Conservation (phyloP, 2,113 vertebrate species). For the Myotis brandtii region DNA sequence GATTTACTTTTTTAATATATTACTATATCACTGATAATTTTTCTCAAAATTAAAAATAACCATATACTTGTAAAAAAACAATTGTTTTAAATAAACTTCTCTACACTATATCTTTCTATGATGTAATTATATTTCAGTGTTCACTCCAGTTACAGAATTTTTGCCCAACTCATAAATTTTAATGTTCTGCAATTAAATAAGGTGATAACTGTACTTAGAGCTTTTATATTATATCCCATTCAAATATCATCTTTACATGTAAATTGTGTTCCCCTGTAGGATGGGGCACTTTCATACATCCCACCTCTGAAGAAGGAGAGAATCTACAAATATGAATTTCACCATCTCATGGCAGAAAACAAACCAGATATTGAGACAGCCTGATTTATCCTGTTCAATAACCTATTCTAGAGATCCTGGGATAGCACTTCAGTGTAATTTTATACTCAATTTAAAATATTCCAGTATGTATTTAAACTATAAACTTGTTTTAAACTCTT, state of each 20-base stretch:
- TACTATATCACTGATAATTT: background rate
- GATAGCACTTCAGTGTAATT: background rate
- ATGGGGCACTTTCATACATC: background rate
- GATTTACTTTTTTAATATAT: background rate
- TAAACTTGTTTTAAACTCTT: constrained; percentile 28
- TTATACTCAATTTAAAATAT: constrained; percentile 44
- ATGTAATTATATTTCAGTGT: background rate
- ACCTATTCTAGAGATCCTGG: constrained; percentile 1
- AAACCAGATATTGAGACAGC: constrained; percentile 27
- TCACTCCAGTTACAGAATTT: background rate
- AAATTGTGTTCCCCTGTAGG: background rate
- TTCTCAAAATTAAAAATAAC: background rate
- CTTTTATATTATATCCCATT: background rate
- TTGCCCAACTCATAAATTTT: background rate
- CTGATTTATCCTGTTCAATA: constrained; percentile 53
- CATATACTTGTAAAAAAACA: background rate
- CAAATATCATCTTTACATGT: background rate
- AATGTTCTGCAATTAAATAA: background rate
- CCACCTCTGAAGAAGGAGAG: background rate
- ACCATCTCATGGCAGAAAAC: constrained; percentile 47
- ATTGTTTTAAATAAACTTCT: background rate
- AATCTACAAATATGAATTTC: constrained; percentile 59
- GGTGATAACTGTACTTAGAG: background rate
- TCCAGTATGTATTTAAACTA: background rate
- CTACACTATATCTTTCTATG: background rate